These are phyloP conservation scores for Parnassius smintheus DNA, from an alignment of 2,888 invertebrate genomes.

Conservation along the genomic window DNA sequence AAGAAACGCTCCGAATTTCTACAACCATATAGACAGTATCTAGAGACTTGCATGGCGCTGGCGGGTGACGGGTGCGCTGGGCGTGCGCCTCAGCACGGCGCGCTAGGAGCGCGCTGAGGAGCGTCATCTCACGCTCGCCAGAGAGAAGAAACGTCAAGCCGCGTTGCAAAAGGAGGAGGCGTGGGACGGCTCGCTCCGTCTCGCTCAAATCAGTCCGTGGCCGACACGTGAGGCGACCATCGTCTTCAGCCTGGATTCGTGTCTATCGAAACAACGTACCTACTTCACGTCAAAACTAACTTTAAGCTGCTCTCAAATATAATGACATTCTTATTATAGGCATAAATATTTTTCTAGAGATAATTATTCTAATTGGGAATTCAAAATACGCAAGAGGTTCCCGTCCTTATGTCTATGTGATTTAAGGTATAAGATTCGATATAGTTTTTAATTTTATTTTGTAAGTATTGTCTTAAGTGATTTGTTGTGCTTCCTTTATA, in stretches of 20 bases:
- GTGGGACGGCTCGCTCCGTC: constrained; percentile 77
- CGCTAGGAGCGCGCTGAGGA: constrained; percentile 90
- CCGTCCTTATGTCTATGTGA: constrained; percentile 45
- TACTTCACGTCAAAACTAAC: not conserved
- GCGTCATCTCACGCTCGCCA: constrained; percentile 87
- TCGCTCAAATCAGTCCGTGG: constrained; percentile 60
- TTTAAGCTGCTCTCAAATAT: constrained; percentile 32
- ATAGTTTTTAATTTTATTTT: constrained; percentile 31
- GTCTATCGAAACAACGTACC: not conserved
- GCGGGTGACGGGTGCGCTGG: constrained; percentile 94
- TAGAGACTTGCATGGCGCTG: constrained; percentile 91
- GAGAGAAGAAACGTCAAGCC: constrained; percentile 80
- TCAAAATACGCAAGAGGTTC: constrained; percentile 54
- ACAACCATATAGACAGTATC: constrained; percentile 85
- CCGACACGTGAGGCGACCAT: constrained; percentile 42
- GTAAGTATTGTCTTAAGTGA: constrained; percentile 32
- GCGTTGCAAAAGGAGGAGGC: constrained; percentile 75
- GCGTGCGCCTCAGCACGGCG: constrained; percentile 87
- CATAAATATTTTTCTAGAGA: constrained; percentile 63
- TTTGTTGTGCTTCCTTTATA: constrained; percentile 28
- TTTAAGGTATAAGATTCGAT: constrained; percentile 39
- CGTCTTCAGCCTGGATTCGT: not conserved
- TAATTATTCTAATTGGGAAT: constrained; percentile 40
- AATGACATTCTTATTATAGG: constrained; percentile 45
- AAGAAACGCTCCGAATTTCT: constrained; percentile 85